Evolutionary conservation across 1,140 invertebrate species (phyloP).

Genomic region (Neodiprion lecontei): DNA sequence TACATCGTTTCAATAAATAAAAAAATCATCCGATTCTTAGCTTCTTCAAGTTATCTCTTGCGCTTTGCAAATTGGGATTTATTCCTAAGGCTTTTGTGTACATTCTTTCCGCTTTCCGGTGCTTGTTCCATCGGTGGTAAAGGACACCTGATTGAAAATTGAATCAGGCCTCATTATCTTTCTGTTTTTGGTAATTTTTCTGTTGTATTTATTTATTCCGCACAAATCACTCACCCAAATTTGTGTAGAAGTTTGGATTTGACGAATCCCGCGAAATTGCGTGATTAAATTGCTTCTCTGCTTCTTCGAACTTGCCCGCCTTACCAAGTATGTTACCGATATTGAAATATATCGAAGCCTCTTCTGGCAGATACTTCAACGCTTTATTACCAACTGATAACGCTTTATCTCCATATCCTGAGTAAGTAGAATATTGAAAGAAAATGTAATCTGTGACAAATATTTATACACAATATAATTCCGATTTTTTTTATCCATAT

Average conservation of each 20-base stretch:
- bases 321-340: conserved; percentile 90
- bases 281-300: conserved; percentile 80
- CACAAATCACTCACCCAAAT: conserved; percentile 73
- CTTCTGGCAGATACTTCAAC: conserved; percentile 71
- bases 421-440: conserved; percentile 22
- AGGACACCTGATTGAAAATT: conserved; percentile 75
- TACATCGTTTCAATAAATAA: no score
- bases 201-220: neutral
- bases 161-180: neutral
- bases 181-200: conserved; percentile 7
- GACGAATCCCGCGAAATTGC: conserved; percentile 75
- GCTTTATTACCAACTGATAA: conserved; percentile 73
- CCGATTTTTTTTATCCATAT: conserved; percentile 29
- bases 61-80: conserved; percentile 72
- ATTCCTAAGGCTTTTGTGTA: conserved; percentile 80
- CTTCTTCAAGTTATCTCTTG: conserved; percentile 71
- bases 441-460: conserved; percentile 25
- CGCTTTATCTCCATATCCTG: conserved; percentile 73
- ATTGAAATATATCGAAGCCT: conserved; percentile 83
- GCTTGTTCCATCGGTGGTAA: conserved; percentile 92
- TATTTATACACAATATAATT: conserved; percentile 14
- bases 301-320: conserved; percentile 74
- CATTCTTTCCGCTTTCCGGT: conserved; percentile 72
- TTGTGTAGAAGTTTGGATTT: conserved; percentile 79
- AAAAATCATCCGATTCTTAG: conserved; percentile 24